Base-by-base conservation (phyloP, 2,797 vertebrate genomes). In the Lutra lutra region DNA sequence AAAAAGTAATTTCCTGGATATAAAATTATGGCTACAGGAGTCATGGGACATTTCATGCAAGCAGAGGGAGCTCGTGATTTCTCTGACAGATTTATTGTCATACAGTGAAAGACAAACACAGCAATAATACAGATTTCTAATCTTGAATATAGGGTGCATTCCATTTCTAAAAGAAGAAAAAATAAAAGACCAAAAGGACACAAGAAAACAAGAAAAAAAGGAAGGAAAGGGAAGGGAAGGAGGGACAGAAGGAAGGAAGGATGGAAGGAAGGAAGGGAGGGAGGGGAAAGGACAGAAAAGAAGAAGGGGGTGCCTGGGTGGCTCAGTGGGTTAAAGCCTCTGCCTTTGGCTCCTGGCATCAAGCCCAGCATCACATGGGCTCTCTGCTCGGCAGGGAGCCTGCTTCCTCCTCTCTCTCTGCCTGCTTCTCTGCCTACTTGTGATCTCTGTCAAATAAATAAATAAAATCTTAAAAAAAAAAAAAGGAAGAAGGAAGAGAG, bases 1-100 rank as follows among this genome's bases (percentile, higher is more conserved):
- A 66, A 43, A 93, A 85, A 70, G 75, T 86, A 84, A 80, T 95
- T 97, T 95, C 51, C 75, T 15, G 40, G 46, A 4, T 85, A 66
- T 20, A 43, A 89, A 85, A 62, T 91, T 92, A 86, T 83, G 38
- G 43, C 77, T 35, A 62, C 18, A 79, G 62, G 29, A 77, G 29
- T 93, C 86, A 92, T 18, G 32, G 51, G 15, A 94, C 62, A 89
- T 62, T 43, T 83, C 46, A 90, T 78, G 64, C 58, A 95, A 58
- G 87, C 8, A 64, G 68, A 96, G 25, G n/a, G 29, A 95, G 15
- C 18, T 86, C n/a, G 51, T 66, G 66, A 92, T 86, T 92, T 86
- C 38, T 46, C 48, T 43, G 12, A 70, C 6, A 93, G 68, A 75
- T 85, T 27, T 91, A 38, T 68, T 79, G 32, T 43, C 21, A 27